These are phyloP conservation scores for Lysiphlebus fabarum DNA, from an alignment of 1,140 invertebrate genomes.

Conservation along the genomic window DNA sequence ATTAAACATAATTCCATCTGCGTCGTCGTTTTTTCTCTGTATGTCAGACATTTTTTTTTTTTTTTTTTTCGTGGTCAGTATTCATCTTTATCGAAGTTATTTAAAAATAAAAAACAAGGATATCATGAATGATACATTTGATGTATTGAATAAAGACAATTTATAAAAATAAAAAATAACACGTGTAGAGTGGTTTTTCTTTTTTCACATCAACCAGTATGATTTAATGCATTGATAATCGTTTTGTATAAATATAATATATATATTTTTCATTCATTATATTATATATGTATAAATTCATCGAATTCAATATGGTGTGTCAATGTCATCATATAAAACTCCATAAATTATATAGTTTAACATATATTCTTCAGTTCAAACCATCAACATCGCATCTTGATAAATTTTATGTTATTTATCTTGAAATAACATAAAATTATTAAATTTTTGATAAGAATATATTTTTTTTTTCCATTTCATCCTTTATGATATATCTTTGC, in stretches of 20 bases:
- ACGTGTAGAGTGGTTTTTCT: conserved; percentile 14
- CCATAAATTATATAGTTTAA: no score
- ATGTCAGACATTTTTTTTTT: no score
- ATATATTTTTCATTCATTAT: no score
- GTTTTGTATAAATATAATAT: no score
- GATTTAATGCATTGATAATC: no score
- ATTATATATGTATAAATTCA: no score
- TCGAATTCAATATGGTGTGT: no score
- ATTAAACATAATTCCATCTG: conserved; percentile 53
- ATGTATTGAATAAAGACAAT: background rate
- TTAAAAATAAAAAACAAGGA: conserved; percentile 25
- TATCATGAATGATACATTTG: conserved; percentile 14
- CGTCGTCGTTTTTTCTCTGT: conserved; percentile 49
- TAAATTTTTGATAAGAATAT: background rate
- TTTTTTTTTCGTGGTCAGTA: conserved; percentile 31
- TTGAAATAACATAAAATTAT: no score
- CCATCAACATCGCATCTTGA: no score
- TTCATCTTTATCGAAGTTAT: conserved; percentile 25
- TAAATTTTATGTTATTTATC: no score
- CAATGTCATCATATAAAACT: no score
- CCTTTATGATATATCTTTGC: background rate
- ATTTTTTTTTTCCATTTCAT: background rate
- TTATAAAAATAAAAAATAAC: conserved; percentile 8
- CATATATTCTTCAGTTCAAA: no score
- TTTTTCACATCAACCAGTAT: conserved; percentile 7